phyloP scores from a whole-genome alignment of 1,140 invertebrate genomes.

The Belonocnema kinseyi region DNA sequence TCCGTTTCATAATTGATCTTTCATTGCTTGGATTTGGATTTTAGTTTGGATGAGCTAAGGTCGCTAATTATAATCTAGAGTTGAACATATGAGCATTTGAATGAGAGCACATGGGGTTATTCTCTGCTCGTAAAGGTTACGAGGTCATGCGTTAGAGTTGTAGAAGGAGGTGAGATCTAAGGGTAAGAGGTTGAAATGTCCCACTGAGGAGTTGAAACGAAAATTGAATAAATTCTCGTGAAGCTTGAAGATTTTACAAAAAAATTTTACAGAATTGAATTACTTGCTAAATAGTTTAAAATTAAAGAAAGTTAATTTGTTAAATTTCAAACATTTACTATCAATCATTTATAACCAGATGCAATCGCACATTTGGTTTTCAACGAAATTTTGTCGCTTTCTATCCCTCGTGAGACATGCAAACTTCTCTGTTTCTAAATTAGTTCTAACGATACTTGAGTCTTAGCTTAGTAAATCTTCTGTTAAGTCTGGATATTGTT shows the following conservation, averaged over 20 bases:
- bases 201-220: background rate
- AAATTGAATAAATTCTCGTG: slow-evolving; percentile 32
- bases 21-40: background rate
- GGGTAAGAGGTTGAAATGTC: slow-evolving; percentile 17
- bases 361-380: too few relatives aligned
- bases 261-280: background rate
- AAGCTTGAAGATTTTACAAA: background rate
- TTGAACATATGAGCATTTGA: background rate
- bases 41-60: background rate
- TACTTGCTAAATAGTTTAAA: background rate
- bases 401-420: too few relatives aligned
- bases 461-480: background rate
- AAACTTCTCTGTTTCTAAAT: background rate
- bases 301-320: too few relatives aligned
- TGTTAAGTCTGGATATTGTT: slow-evolving; percentile 13
- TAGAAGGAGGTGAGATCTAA: background rate
- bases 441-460: background rate
- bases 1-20: background rate
- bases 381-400: too few relatives aligned
- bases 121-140: slow-evolving; percentile 14
- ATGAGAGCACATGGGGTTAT: slow-evolving; percentile 17
- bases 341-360: too few relatives aligned
- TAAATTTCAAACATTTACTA: too few relatives aligned
- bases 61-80: slow-evolving; percentile 3
- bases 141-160: slow-evolving; percentile 6